Percentiles rank a stretch among this genome's conserved stretches.
phyloP scores from a whole-genome alignment of 2,797 vertebrate genomes.

The Rhabdophis nuchalis region DNA sequence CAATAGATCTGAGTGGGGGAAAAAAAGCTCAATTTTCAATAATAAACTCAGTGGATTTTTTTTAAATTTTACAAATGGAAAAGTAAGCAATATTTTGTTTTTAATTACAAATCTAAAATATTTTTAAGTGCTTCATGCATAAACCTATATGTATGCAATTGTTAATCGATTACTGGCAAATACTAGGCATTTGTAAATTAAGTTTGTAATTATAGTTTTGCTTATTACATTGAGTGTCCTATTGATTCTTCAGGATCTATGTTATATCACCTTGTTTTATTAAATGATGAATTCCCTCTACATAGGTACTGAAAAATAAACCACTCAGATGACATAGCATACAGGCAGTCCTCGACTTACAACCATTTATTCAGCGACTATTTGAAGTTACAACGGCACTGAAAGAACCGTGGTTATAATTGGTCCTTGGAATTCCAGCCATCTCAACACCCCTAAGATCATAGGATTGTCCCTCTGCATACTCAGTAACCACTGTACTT shows the following conservation, averaged over 20 bases:
- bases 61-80: conserved; percentile 38
- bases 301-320: background rate
- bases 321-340: background rate
- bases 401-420: background rate
- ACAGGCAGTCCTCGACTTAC: background rate
- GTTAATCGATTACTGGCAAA: background rate
- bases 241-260: background rate
- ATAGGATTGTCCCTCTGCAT: background rate
- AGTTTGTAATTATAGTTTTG: background rate
- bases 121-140: background rate
- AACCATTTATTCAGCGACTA: background rate
- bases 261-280: background rate
- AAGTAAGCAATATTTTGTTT: conserved; percentile 27
- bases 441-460: background rate
- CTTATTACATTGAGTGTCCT: background rate
- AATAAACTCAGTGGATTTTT: background rate
- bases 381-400: background rate
- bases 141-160: background rate
- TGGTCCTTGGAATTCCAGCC: background rate
- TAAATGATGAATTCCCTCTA: background rate
- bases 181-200: background rate
- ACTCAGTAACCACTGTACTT: background rate
- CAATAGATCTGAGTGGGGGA: background rate
- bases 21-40: background rate
- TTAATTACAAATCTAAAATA: background rate